phyloP scores from a whole-genome alignment of 2,113 vertebrate genomes.

The Rhinoderma darwinii region DNA sequence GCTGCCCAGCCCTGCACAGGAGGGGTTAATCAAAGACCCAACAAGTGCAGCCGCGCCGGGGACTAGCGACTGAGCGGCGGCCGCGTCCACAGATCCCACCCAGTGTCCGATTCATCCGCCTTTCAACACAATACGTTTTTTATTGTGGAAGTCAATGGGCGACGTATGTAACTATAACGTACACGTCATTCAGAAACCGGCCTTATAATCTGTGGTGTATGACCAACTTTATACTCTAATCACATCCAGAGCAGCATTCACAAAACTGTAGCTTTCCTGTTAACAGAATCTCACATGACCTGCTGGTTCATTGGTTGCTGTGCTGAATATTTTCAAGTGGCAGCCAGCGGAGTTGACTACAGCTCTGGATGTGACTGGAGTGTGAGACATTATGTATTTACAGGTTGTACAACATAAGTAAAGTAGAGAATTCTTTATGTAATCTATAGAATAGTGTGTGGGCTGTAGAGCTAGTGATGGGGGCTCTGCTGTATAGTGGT shows the following conservation, averaged over 20 bases:
- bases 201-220: no score
- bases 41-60: background rate
- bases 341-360: background rate
- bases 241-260: background rate
- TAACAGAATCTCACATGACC: background rate
- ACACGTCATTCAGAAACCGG: no score
- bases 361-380: background rate
- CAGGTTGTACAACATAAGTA: no score
- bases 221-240: background rate
- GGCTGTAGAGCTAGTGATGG: no score
- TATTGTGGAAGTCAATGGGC: background rate
- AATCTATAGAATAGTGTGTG: background rate
- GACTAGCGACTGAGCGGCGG: background rate
- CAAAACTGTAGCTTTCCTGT: background rate
- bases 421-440: no score
- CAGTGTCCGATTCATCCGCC: no score
- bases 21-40: slow-evolving; percentile 24
- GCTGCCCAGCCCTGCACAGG: background rate
- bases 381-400: background rate
- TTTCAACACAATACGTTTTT: no score
- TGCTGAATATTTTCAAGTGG: no score
- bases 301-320: background rate
- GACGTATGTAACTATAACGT: background rate
- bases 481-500: no score
- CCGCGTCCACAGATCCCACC: background rate